phyloP scores from a whole-genome alignment of 2,797 vertebrate genomes.

The Chaetodon trifasciatus region DNA sequence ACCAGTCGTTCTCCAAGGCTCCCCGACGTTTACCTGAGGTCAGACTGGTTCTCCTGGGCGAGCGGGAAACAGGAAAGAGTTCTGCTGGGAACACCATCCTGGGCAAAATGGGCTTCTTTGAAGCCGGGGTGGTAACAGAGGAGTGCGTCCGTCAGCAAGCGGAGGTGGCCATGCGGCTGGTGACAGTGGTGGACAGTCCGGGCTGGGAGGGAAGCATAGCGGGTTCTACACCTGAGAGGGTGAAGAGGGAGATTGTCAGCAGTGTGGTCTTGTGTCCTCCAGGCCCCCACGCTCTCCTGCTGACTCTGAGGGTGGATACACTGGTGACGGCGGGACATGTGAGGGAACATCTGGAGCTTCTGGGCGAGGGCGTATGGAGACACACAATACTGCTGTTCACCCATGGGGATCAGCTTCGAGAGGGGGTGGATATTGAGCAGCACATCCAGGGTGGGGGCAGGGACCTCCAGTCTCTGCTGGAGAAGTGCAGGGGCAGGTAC shows the following conservation, averaged over 20 bases:
- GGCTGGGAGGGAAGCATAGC: slow-evolving; percentile 83
- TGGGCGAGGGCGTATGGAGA: slow-evolving; percentile 83
- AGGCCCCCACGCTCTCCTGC: slow-evolving; percentile 82
- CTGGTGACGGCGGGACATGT: slow-evolving; percentile 68
- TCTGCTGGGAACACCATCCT: slow-evolving; percentile 83
- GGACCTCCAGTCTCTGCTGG: slow-evolving; percentile 80
- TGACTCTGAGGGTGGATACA: slow-evolving; percentile 81
- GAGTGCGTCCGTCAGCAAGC: slow-evolving; percentile 79
- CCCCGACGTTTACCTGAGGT: slow-evolving; percentile 78
- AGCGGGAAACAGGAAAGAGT: slow-evolving; percentile 86
- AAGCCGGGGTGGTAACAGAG: slow-evolving; percentile 72
- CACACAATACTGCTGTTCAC: slow-evolving; percentile 83
- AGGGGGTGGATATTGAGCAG: slow-evolving; percentile 81
- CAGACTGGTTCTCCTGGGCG: slow-evolving; percentile 83
- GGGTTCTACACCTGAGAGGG: slow-evolving; percentile 78
- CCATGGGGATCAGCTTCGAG: slow-evolving; percentile 83
- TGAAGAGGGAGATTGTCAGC: slow-evolving; percentile 78
- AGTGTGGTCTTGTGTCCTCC: slow-evolving; percentile 80
- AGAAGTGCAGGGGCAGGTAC: slow-evolving; percentile 80
- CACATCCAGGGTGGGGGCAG: slow-evolving; percentile 81
- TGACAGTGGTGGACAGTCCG: slow-evolving; percentile 85
- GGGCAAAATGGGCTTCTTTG: slow-evolving; percentile 64
- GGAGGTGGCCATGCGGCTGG: slow-evolving; percentile 71
- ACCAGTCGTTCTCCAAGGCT: slow-evolving; percentile 78
- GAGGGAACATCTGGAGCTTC: slow-evolving; percentile 80